phyloP scores from a whole-genome alignment of 2,113 vertebrate genomes.

The Ahaetulla prasina region DNA sequence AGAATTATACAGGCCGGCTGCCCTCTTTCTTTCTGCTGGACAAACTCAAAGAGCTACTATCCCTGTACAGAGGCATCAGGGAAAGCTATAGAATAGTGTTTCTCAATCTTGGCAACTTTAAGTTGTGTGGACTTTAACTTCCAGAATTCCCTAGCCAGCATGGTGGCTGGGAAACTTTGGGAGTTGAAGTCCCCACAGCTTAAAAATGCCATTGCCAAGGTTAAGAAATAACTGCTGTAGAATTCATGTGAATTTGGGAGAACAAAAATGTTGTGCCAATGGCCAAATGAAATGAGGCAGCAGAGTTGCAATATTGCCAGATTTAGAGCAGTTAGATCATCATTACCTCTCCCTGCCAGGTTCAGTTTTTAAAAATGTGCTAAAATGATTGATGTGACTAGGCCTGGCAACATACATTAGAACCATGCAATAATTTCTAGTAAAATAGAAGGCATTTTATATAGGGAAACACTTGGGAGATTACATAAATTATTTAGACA shows the following conservation, averaged over 20 bases:
- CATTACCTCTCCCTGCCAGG: background rate
- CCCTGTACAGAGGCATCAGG: background rate
- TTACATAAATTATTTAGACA: slow-evolving; percentile 20
- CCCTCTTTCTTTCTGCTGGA: background rate
- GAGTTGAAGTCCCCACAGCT: background rate
- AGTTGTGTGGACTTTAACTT: background rate
- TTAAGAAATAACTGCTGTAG: background rate
- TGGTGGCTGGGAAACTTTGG: background rate
- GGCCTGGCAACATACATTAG: background rate
- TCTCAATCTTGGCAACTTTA: background rate
- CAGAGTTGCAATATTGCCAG: background rate
- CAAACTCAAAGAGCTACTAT: background rate
- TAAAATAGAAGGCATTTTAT: slow-evolving; percentile 9
- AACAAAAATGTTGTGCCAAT: background rate
- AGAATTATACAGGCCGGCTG: no score
- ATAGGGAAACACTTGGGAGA: background rate
- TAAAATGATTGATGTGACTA: slow-evolving; percentile 5
- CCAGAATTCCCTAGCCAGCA: background rate
- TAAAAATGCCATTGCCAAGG: background rate
- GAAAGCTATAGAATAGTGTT: background rate
- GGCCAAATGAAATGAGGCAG: background rate
- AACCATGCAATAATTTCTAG: background rate
- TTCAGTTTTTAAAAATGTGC: background rate
- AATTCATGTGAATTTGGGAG: background rate
- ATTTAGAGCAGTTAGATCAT: background rate